Evolutionary conservation across 2,888 invertebrate genomes (phyloP).

Genomic region (Papilio protenor): DNA sequence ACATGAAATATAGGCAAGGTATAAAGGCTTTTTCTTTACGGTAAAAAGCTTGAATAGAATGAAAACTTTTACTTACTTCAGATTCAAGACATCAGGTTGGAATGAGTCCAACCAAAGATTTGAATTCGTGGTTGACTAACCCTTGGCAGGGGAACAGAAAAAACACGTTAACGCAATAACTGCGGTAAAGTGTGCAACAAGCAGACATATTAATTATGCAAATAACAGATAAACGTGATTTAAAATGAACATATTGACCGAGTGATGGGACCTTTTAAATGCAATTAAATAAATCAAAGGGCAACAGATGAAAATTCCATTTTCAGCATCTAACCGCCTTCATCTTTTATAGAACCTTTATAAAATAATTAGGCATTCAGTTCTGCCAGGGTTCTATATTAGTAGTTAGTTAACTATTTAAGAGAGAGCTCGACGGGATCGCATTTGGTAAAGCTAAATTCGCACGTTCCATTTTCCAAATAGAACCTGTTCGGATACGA

Average conservation of each 20-base stretch:
- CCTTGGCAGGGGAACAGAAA: constrained; percentile 26
- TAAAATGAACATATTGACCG: background rate
- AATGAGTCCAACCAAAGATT: constrained; percentile 20
- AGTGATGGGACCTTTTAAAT: background rate
- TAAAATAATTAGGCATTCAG: constrained; percentile 17
- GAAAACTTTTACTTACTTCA: background rate
- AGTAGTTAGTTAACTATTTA: constrained; percentile 33
- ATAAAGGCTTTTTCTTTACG: background rate
- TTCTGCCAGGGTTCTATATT: constrained; percentile 9
- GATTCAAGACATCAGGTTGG: background rate
- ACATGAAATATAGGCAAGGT: background rate
- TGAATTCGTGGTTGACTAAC: constrained; percentile 11
- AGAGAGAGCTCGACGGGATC: constrained; percentile 16
- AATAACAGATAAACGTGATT: background rate
- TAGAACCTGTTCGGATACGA: constrained; percentile 40
- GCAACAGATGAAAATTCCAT: background rate
- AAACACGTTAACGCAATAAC: constrained; percentile 21
- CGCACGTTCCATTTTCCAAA: constrained; percentile 40
- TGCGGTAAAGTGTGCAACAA: constrained; percentile 44
- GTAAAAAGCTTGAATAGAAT: background rate
- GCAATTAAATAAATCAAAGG: background rate
- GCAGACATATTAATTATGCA: background rate
- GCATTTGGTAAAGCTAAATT: constrained; percentile 39
- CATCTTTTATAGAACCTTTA: constrained; percentile 13
- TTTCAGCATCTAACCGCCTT: background rate